Conservation (phyloP, 2,888 invertebrate species). For the Drosophila pseudotakahashii region DNA sequence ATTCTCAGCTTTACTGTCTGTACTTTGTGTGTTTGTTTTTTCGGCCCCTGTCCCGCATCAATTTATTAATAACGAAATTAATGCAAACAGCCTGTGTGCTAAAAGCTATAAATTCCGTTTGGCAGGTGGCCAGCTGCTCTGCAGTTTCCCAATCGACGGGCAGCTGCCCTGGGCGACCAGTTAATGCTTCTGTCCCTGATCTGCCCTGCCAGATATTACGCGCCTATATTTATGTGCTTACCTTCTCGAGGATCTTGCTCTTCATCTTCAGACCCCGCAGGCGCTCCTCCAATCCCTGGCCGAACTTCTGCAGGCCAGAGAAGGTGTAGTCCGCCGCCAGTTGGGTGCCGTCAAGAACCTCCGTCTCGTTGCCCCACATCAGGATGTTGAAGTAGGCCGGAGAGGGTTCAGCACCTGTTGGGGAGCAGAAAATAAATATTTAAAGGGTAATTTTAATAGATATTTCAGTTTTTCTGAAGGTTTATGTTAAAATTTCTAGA, state of each 20-base stretch:
- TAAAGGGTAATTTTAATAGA: background rate
- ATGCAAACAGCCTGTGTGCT: conserved; percentile 43
- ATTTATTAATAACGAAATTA: conserved; percentile 72
- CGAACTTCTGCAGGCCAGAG: conserved; percentile 96
- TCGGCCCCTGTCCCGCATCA: conserved; percentile 45
- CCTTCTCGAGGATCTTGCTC: conserved; percentile 94
- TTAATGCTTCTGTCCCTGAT: conserved; percentile 52
- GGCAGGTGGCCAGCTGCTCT: conserved; percentile 63
- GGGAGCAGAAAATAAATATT: background rate
- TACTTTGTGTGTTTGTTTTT: background rate
- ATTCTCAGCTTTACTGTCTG: conserved; percentile 44
- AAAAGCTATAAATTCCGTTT: conserved; percentile 57
- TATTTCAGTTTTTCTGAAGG: no score
- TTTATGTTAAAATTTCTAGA: no score
- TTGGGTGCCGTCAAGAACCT: conserved; percentile 95
- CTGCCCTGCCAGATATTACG: conserved; percentile 85
- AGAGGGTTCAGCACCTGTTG: conserved; percentile 94
- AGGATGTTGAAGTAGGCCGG: conserved; percentile 96
- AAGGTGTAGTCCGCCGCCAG: conserved; percentile 98
- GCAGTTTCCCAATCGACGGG: conserved; percentile 70
- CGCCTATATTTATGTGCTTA: conserved; percentile 74
- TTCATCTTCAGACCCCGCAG: conserved; percentile 92
- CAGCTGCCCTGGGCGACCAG: conserved; percentile 63
- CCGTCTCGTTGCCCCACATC: conserved; percentile 93
- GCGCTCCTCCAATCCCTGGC: conserved; percentile 95